Evolutionary conservation across 2,888 invertebrate species (phyloP), one percentile per base, ranked within the genome.

Genomic region (Leptinotarsa rubiginosa): DNA sequence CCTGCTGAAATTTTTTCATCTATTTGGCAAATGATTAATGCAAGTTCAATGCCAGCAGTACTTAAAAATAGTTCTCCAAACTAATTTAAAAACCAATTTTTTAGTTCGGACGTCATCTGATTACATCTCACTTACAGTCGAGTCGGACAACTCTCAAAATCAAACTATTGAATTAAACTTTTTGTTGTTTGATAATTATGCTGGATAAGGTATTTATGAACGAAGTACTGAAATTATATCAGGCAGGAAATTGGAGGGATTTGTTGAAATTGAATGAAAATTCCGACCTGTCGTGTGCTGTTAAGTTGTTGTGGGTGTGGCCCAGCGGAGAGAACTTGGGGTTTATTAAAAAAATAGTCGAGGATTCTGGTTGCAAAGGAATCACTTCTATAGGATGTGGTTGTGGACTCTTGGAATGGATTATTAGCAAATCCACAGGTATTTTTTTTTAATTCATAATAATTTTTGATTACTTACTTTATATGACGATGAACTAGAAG

Each of bases 381-480:
- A 86, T 95, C 54, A 85, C 92, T 72, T 95, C 95, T 79, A 87
- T 96, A 50, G 95, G 95, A 1, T 95, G 95, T 85, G 95, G 96
- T 16, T 92, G 92, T 78, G 95, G 95, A 0, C 87, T 96, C n/a
- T 88, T 96, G 47, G 96, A 96, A 86, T 95, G 95, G 95, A 91
- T 95, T 79, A 87, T 96, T 65, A 88, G 88, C 62, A 88, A 91
- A 86, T 91, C 91, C 81, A 91, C 91, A 81, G 92, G 94, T 94
- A 65, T 41, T 56, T 16, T 41, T 56, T 16, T n/a, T 1, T 2
- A n/a, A 20, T 59, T 69, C 22, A n/a, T 25, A 25, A 25, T 47
- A 47, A 68, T 64, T 68, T 31, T 41, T 12, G 12, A 50, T 56
- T 62, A 31, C n/a, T 16, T 7, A 22, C 15, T 15, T 10, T 56